Conservation (phyloP, 2,888 invertebrate species). For the Achlya flavicornis region DNA sequence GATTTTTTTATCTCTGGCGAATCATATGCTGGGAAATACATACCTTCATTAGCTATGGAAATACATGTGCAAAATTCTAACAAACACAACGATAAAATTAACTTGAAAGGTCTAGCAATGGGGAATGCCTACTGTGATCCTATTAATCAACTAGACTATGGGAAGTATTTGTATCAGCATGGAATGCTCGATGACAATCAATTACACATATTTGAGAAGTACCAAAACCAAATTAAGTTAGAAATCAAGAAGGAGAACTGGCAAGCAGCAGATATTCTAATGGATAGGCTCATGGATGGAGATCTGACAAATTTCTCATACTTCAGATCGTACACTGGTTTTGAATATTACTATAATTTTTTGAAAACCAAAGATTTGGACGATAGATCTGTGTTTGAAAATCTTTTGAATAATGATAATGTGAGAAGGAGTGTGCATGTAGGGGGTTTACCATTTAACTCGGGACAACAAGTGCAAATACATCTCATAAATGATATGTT, state of each 20-base stretch:
- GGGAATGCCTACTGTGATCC: constrained; percentile 82
- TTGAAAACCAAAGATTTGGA: constrained; percentile 77
- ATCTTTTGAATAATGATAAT: constrained; percentile 60
- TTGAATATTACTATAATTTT: constrained; percentile 89
- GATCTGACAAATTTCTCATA: constrained; percentile 60
- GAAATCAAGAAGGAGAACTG: constrained; percentile 86
- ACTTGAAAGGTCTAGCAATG: constrained; percentile 80
- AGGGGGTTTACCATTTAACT: constrained; percentile 82
- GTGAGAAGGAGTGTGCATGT: constrained; percentile 85
- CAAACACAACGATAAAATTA: constrained; percentile 56
- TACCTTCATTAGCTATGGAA: constrained; percentile 76
- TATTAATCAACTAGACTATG: constrained; percentile 76
- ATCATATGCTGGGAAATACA: constrained; percentile 84
- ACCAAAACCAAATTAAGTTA: constrained; percentile 80
- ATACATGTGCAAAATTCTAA: constrained; percentile 76
- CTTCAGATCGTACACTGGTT: constrained; percentile 88
- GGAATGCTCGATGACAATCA: constrained; percentile 84
- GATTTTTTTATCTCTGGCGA: constrained; percentile 86
- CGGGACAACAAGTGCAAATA: constrained; percentile 74
- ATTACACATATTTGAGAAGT: constrained; percentile 79
- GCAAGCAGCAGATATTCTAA: constrained; percentile 86
- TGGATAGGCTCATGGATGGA: constrained; percentile 86
- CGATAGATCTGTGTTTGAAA: constrained; percentile 62
- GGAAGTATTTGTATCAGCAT: constrained; percentile 77
- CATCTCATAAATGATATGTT: constrained; percentile 82